These are phyloP conservation scores for Plumapathes pennacea DNA, from an alignment of 92 coral and sea anemone species.

Conservation along the genomic window DNA sequence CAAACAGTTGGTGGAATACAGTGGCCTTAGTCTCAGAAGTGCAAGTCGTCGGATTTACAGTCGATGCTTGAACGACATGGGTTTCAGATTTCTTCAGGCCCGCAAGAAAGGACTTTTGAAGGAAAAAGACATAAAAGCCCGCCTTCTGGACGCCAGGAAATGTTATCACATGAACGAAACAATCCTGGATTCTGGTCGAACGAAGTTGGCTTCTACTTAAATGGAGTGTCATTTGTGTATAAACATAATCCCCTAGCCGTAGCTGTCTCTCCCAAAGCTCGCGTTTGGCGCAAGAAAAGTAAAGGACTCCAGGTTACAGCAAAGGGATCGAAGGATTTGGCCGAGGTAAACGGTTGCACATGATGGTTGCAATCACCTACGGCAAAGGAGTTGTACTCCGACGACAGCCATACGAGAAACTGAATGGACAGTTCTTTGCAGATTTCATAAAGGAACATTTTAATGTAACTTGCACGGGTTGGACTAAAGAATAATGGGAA, in stretches of 20 bases:
- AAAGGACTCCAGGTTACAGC: slow-evolving; percentile 44
- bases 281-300: slow-evolving; percentile 15
- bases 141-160: slow-evolving; percentile 19
- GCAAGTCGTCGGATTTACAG: too few species aligned
- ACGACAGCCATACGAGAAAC: slow-evolving; percentile 34
- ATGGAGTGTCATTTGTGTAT: slow-evolving; percentile 11
- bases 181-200: background rate
- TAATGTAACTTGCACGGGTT: slow-evolving; percentile 41
- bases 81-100: slow-evolving; percentile 30
- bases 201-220: slow-evolving; percentile 1
- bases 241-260: slow-evolving; percentile 5
- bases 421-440: slow-evolving; percentile 41
- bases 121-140: slow-evolving; percentile 30
- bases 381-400: slow-evolving; percentile 36
- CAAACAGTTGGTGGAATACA: too few species aligned
- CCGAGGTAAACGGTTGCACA: slow-evolving; percentile 44
- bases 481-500: slow-evolving; percentile 16
- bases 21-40: too few species aligned
- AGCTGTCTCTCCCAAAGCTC: background rate
- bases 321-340: slow-evolving; percentile 47
- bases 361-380: slow-evolving; percentile 49
- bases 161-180: too few species aligned
- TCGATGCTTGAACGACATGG: too few species aligned
- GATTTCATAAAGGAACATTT: slow-evolving; percentile 31
- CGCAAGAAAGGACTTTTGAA: slow-evolving; percentile 48